Evolutionary conservation across 2,113 vertebrate genomes (phyloP).

Genomic region (Scatophagus argus): DNA sequence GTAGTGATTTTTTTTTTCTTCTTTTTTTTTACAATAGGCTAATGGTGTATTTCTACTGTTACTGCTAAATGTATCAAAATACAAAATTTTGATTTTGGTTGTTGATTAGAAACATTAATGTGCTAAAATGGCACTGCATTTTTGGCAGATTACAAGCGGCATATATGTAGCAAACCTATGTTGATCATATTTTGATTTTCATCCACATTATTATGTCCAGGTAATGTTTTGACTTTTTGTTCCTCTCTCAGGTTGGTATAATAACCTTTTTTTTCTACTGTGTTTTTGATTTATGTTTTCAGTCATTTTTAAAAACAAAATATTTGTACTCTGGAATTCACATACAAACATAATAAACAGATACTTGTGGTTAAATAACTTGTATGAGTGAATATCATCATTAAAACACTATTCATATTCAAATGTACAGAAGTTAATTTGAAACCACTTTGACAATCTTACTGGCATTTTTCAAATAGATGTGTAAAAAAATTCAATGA

Average conservation of each 20-base stretch:
- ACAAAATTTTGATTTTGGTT: slow-evolving; percentile 67
- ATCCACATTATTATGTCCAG: slow-evolving; percentile 68
- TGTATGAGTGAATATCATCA: neutral
- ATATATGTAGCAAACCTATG: slow-evolving; percentile 80
- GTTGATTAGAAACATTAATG: slow-evolving; percentile 68
- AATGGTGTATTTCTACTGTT: slow-evolving; percentile 79
- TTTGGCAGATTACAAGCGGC: slow-evolving; percentile 72
- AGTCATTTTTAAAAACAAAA: slow-evolving; percentile 77
- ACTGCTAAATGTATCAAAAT: slow-evolving; percentile 68
- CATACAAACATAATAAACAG: slow-evolving; percentile 78
- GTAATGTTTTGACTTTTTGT: slow-evolving; percentile 74
- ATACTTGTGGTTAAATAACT: slow-evolving; percentile 69
- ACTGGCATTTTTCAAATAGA: neutral
- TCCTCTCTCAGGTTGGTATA: slow-evolving; percentile 80
- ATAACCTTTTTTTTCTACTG: slow-evolving; percentile 76
- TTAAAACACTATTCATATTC: rapidly evolving
- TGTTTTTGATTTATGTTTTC: slow-evolving; percentile 76
- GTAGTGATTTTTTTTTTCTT: slow-evolving; percentile 53
- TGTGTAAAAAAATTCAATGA: neutral
- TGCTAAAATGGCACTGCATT: slow-evolving; percentile 73
- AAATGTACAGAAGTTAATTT: too few relatives aligned
- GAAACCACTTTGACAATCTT: neutral
- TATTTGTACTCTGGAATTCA: slow-evolving; percentile 81
- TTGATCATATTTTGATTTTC: slow-evolving; percentile 74
- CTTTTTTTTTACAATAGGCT: slow-evolving; percentile 57